phyloP scores from a whole-genome alignment of 2,888 invertebrate species.

The Camptogramma bilineatum region DNA sequence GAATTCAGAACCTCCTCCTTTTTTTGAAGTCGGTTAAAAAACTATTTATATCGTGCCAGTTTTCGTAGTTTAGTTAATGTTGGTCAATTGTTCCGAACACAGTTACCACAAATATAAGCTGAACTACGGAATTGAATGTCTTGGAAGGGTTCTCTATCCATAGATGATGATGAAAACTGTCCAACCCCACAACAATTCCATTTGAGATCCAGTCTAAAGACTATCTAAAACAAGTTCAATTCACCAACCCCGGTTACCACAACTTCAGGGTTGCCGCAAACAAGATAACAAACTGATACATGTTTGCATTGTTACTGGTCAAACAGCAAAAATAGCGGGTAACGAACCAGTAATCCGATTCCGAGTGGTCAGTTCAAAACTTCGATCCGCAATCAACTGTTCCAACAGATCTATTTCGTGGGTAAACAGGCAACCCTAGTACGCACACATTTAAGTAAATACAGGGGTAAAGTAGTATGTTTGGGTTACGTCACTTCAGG shows the following conservation, averaged over 20 bases:
- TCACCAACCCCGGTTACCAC: slow-evolving; percentile 29
- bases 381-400: slow-evolving; percentile 80
- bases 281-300: slow-evolving; percentile 52
- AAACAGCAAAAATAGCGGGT: slow-evolving; percentile 72
- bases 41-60: too few species aligned
- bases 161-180: too few species aligned
- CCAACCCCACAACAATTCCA: too few species aligned
- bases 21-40: too few species aligned
- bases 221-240: background rate
- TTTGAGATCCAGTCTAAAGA: too few species aligned
- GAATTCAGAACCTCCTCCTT: too few species aligned
- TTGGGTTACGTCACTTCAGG: slow-evolving; percentile 26
- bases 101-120: too few species aligned
- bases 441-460: slow-evolving; percentile 27
- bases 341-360: slow-evolving; percentile 81
- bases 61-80: too few species aligned
- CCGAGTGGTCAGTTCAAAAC: slow-evolving; percentile 78
- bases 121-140: too few species aligned
- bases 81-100: too few species aligned
- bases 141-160: too few species aligned
- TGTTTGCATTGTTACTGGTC: slow-evolving; percentile 75
- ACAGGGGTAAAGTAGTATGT: slow-evolving; percentile 16
- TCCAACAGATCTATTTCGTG: slow-evolving; percentile 78
- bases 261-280: slow-evolving; percentile 59
- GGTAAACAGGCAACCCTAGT: slow-evolving; percentile 68